These are phyloP conservation scores for Sciurus carolinensis DNA, from an alignment of 2,797 vertebrate genomes.

Conservation along the genomic window DNA sequence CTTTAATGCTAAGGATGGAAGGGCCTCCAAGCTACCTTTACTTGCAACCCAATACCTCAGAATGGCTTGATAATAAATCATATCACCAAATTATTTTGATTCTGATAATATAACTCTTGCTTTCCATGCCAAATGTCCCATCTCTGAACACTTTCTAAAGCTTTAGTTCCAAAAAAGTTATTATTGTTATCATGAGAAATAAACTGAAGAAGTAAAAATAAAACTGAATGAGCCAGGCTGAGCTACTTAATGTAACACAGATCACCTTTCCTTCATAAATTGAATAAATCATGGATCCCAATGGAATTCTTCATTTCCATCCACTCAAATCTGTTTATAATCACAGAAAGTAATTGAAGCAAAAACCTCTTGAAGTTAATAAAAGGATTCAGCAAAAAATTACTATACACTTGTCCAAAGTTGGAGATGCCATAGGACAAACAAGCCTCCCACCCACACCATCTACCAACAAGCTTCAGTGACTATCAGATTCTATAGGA, in stretches of 20 bases:
- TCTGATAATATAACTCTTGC: background rate
- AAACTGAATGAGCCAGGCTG: background rate
- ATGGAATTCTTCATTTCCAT: background rate
- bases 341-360: background rate
- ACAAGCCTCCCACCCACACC: background rate
- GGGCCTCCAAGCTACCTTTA: background rate
- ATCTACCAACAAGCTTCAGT: background rate
- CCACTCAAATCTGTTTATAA: background rate
- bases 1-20: background rate
- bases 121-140: background rate
- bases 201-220: conserved; percentile 29
- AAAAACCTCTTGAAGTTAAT: conserved; percentile 27
- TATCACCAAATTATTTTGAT: background rate
- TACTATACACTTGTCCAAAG: background rate
- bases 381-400: conserved; percentile 38
- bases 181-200: background rate
- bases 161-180: background rate
- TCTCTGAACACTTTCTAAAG: background rate
- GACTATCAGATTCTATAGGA: background rate
- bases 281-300: background rate
- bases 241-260: background rate
- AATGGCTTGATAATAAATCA: background rate
- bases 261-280: conserved; percentile 28
- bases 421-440: background rate
- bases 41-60: background rate